phyloP scores from a whole-genome alignment of 1,140 invertebrate species.

The Drosophila rhopaloa region DNA sequence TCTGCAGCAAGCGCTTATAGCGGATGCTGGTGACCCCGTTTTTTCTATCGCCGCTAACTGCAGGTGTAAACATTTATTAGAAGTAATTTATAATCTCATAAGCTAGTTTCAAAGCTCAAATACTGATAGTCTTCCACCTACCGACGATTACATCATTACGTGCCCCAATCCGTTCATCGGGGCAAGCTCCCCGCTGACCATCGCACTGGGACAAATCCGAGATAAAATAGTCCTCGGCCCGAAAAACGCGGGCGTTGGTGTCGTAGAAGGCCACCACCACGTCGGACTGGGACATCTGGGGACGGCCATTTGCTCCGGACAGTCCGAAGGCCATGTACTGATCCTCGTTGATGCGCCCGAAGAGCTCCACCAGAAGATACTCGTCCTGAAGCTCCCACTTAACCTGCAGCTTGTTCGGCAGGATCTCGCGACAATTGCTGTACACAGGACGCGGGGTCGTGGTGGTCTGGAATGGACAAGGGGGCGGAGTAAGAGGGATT shows the following conservation, averaged over 20 bases:
- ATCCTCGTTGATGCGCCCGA: conserved; percentile 91
- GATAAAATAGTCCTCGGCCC: conserved; percentile 94
- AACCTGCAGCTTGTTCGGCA: conserved; percentile 91
- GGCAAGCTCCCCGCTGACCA: conserved; percentile 93
- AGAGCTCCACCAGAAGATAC: conserved; percentile 90
- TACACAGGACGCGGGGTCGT: conserved; percentile 86
- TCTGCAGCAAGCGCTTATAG: conserved; percentile 90
- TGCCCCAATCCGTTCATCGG: conserved; percentile 92
- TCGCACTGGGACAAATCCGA: conserved; percentile 93
- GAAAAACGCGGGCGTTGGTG: conserved; percentile 88
- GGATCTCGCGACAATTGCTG: conserved; percentile 92
- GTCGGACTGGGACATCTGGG: conserved; percentile 92
- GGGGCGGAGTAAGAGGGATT: not conserved
- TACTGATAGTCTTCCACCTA: conserved; percentile 39
- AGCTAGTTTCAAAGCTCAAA: no score
- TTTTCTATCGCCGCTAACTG: conserved; percentile 89
- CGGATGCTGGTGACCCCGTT: conserved; percentile 93
- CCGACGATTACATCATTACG: conserved; percentile 91
- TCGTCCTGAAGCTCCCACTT: conserved; percentile 92
- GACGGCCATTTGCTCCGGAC: conserved; percentile 89
- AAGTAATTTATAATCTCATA: not conserved
- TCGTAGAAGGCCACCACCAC: conserved; percentile 94
- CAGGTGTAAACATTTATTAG: no score
- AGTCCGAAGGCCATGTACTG: conserved; percentile 96
- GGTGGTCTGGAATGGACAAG: conserved; percentile 85